Evolutionary conservation across 2,888 invertebrate genomes (phyloP).

Genomic region (Scelioninae gen. 1): DNA sequence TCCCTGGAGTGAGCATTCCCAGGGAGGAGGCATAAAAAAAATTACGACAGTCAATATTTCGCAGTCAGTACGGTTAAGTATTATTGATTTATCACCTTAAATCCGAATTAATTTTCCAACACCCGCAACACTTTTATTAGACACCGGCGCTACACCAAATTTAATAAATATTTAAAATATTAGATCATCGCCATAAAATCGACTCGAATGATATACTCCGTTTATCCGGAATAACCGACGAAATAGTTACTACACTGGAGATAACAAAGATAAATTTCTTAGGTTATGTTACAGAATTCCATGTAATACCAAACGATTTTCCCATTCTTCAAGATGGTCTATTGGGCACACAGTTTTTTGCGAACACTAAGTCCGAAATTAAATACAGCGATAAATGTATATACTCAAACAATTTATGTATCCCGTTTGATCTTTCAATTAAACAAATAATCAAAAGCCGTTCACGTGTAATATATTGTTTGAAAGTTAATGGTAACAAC

Average conservation of each 20-base stretch:
- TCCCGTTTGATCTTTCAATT: neutral
- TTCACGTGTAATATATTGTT: conserved; percentile 6
- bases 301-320: conserved; percentile 23
- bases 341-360: conserved; percentile 15
- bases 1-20: neutral
- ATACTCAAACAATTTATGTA: neutral
- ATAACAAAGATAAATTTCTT: conserved; percentile 4
- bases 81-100: no score
- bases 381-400: neutral
- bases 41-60: no score
- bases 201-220: neutral
- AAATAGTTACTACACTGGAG: conserved; percentile 4
- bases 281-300: conserved; percentile 7
- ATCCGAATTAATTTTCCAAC: no score
- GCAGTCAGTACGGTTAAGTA: no score
- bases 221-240: conserved; percentile 27
- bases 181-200: neutral
- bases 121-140: no score
- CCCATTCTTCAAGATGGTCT: conserved; percentile 23
- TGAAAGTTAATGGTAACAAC: neutral
- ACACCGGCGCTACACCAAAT: no score
- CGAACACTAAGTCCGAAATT: neutral
- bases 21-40: no score
- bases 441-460: neutral
- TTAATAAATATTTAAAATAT: no score